Conservation (phyloP, 2,888 invertebrate species). For the Ichneumon xanthorius region DNA sequence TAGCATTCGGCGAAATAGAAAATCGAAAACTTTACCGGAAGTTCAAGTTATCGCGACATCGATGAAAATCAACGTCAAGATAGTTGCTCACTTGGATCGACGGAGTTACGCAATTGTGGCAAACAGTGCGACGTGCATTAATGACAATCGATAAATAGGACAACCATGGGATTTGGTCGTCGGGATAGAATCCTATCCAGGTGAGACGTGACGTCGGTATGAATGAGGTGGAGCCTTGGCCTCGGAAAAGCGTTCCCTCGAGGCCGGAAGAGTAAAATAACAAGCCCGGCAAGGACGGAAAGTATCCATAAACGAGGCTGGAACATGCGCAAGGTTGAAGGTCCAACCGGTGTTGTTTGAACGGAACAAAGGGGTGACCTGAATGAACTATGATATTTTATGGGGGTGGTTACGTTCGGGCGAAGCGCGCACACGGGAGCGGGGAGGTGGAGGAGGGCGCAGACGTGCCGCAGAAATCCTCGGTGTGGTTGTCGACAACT, state of each 20-base stretch:
- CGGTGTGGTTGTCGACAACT: conserved; percentile 71
- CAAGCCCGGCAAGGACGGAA: background rate
- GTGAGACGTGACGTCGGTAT: conserved; percentile 26
- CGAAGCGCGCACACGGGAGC: conserved; percentile 20
- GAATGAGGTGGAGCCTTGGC: conserved; percentile 30
- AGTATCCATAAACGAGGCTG: conserved; percentile 28
- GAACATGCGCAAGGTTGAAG: conserved; percentile 36
- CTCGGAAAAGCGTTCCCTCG: conserved; percentile 4
- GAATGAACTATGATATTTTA: conserved; percentile 83
- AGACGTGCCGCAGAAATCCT: background rate
- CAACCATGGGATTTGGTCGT: background rate
- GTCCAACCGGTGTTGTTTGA: conserved; percentile 34
- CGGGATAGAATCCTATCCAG: conserved; percentile 11
- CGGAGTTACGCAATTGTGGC: background rate
- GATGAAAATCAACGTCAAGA: background rate
- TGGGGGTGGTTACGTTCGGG: conserved; percentile 64
- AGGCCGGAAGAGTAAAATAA: background rate
- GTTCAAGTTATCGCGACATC: background rate
- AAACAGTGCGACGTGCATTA: background rate
- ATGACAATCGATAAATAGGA: background rate
- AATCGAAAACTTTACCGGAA: too few relatives aligned
- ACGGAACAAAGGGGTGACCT: conserved; percentile 62
- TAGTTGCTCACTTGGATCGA: background rate
- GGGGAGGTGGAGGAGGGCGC: background rate
- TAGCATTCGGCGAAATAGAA: too few relatives aligned